Conservation (phyloP, 1,140 invertebrate genomes). For the Drosophila kanapiae region DNA sequence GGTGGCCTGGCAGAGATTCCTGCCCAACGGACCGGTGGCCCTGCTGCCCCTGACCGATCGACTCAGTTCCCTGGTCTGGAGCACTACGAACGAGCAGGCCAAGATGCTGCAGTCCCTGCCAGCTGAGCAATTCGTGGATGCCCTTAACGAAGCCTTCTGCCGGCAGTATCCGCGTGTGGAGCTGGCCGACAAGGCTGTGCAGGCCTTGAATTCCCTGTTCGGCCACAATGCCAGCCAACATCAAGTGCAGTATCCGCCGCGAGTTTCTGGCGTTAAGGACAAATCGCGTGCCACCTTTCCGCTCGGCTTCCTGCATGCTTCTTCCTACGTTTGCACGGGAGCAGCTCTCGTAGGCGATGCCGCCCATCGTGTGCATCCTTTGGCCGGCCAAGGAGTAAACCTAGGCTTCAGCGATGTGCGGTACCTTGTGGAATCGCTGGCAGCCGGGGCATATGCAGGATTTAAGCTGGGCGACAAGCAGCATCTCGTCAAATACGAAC, state of each 20-base stretch:
- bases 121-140: slow-evolving; percentile 94
- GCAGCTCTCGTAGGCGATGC: slow-evolving; percentile 96
- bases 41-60: slow-evolving; percentile 93
- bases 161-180: slow-evolving; percentile 88
- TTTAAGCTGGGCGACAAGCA: slow-evolving; percentile 88
- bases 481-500: slow-evolving; percentile 95
- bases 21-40: slow-evolving; percentile 96
- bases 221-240: slow-evolving; percentile 52
- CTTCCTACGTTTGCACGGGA: slow-evolving; percentile 91
- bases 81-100: slow-evolving; percentile 91
- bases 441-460: slow-evolving; percentile 90
- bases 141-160: slow-evolving; percentile 94
- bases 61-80: slow-evolving; percentile 96
- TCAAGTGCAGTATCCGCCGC: slow-evolving; percentile 91
- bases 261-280: slow-evolving; percentile 88
- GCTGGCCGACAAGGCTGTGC: slow-evolving; percentile 86
- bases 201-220: slow-evolving; percentile 77
- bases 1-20: slow-evolving; percentile 98
- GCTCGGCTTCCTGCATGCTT: slow-evolving; percentile 95
- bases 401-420: slow-evolving; percentile 97
- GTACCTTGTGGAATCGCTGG: slow-evolving; percentile 89
- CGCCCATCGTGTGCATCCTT: slow-evolving; percentile 97
- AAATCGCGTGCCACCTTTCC: slow-evolving; percentile 95
- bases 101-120: slow-evolving; percentile 90
- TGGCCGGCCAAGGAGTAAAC: slow-evolving; percentile 99